Base-by-base conservation (phyloP, 2,113 vertebrate genomes). In the Eublepharis macularius region DNA sequence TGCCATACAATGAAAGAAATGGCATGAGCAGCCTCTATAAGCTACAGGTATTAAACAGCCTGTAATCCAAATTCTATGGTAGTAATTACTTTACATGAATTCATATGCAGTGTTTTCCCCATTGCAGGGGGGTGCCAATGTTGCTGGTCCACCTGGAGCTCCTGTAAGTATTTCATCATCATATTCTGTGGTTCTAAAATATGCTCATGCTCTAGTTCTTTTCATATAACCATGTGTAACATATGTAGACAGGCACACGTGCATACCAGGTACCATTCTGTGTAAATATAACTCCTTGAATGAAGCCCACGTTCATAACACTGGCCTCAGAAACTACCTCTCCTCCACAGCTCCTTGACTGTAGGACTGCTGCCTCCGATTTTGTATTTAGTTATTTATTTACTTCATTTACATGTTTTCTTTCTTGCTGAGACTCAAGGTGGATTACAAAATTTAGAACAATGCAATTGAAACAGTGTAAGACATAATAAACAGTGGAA, bases 21-120 rank as follows among this genome's bases (percentile, higher is more conserved):
- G 99, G 99, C 92, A 99, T 99, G 99, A 97, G 99, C 96, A 98
- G 97, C 92, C 96, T 99, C 54, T 99, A 99, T 96, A 99, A 99
- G 95, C 96, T 98, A 77, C 98, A 99, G 99, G 99, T 99, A 98
- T 94, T 92, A 91, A 49, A 72, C 74, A 88, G 65, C 65, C 34
- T 74, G 12, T 47, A 24, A 47, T 7, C 21, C 17, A 34, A 51
- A 81, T 14, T 78, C 84, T 92, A 86, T 80, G 4, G 5, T 57
- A 45, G 39, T 87, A 39, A 19, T 6, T 24, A 72, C 13, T 88
- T 82, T 45, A 21, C 57, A 32, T 80, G 89, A 72, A 47, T 88
- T 41, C 90, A 83, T 82, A 80, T 91, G 45, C 80, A 72, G 78
- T 51, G 2, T 88, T 91, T 77, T 45, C 77, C 26, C 83, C 89